These are phyloP conservation scores for Asbolus verrucosus DNA, from an alignment of 1,140 invertebrate species.

Conservation along the genomic window DNA sequence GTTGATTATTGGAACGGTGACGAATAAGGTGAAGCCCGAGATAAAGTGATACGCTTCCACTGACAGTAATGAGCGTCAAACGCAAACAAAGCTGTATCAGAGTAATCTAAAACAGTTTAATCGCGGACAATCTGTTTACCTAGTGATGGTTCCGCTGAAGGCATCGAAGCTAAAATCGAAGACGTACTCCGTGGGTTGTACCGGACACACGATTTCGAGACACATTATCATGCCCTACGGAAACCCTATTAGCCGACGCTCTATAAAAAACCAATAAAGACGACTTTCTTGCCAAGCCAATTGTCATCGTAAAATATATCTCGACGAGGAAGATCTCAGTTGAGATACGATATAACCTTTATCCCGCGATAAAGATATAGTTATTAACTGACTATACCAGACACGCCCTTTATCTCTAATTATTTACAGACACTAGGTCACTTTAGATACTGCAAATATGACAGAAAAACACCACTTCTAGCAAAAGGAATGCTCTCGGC, in stretches of 20 bases:
- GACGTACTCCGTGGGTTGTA: conserved; percentile 23
- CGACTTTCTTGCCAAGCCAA: conserved; percentile 28
- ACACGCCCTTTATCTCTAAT: conserved; percentile 18
- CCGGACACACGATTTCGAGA: conserved; percentile 23
- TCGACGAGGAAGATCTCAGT: conserved; percentile 17
- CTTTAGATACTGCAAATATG: no score
- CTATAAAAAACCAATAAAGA: conserved; percentile 36
- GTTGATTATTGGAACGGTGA: not conserved
- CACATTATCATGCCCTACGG: conserved; percentile 30
- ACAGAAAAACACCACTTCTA: no score
- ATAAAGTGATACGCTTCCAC: conserved; percentile 13
- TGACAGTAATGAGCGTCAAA: conserved; percentile 29
- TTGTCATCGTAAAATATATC: conserved; percentile 34
- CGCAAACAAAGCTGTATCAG: conserved; percentile 29
- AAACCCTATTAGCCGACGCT: conserved; percentile 29
- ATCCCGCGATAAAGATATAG: conserved; percentile 21
- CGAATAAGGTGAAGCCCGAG: conserved; percentile 13
- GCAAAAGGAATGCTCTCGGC: no score
- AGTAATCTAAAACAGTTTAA: conserved; percentile 30
- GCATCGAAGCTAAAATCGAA: conserved; percentile 27
- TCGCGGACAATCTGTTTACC: conserved; percentile 16
- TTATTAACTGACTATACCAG: conserved; percentile 30
- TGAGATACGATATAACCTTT: conserved; percentile 13
- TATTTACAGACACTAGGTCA: not conserved
- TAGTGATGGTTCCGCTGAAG: conserved; percentile 23